These are phyloP conservation scores for Goniozus legneri DNA, from an alignment of 1,140 invertebrate genomes.

Conservation along the genomic window DNA sequence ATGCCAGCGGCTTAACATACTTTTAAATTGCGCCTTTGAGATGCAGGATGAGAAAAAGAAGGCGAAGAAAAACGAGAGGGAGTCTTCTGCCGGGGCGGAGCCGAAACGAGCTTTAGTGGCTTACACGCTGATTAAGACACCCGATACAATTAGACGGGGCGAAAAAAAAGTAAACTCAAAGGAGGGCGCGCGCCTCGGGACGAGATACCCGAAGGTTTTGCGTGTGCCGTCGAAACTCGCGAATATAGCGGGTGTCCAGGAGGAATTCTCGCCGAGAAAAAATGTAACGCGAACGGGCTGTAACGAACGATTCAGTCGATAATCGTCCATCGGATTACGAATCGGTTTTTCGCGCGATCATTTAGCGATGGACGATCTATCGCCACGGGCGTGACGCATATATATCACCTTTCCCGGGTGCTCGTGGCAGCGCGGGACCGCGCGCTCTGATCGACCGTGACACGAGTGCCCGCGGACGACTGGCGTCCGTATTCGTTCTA, in stretches of 20 bases:
- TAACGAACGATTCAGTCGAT: no score
- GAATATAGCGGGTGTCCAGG: no score
- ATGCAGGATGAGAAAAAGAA: slow-evolving; percentile 48
- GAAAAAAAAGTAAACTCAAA: slow-evolving; percentile 51
- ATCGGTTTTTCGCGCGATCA: no score
- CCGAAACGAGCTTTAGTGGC: slow-evolving; percentile 45
- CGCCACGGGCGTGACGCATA: no score
- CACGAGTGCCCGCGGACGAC: no score
- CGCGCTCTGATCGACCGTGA: no score
- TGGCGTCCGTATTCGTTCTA: no score
- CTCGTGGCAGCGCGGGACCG: no score
- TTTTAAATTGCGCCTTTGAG: slow-evolving; percentile 53
- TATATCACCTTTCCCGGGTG: no score
- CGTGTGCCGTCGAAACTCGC: neutral
- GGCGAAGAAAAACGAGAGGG: slow-evolving; percentile 25
- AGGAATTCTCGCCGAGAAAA: neutral
- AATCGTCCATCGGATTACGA: no score
- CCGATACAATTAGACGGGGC: slow-evolving; percentile 52
- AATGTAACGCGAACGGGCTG: neutral
- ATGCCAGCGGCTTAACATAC: slow-evolving; percentile 43
- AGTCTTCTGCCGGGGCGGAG: slow-evolving; percentile 9
- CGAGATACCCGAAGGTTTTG: neutral
- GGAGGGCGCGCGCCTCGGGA: slow-evolving; percentile 31
- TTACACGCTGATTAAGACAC: slow-evolving; percentile 54
- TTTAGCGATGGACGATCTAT: no score